These are phyloP conservation scores for Proisotoma minuta DNA, from an alignment of 2,888 invertebrate genomes.

Conservation along the genomic window DNA sequence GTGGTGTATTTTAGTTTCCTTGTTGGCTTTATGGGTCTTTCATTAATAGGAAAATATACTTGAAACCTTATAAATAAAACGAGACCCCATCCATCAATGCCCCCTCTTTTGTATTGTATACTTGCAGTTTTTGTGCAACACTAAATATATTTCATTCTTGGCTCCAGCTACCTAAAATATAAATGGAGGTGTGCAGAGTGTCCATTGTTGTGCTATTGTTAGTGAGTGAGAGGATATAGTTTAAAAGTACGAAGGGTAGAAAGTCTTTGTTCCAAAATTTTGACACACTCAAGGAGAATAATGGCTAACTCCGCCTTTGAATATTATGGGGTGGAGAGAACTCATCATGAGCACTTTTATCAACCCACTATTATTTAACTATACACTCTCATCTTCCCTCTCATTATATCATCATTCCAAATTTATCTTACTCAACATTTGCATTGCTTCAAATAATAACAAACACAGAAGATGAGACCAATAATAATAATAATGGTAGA, in stretches of 20 bases:
- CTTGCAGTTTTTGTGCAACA: no score
- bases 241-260: neutral
- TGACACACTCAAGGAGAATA: slow-evolving; percentile 48
- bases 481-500: no score
- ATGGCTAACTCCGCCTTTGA: slow-evolving; percentile 47
- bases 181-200: no score
- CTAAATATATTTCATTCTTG: no score
- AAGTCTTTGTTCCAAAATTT: slow-evolving; percentile 46
- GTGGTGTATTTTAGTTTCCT: neutral
- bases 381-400: slow-evolving; percentile 11
- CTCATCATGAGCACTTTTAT: slow-evolving; percentile 43
- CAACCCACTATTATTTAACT: slow-evolving; percentile 30
- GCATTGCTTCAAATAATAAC: neutral
- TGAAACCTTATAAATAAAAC: no score
- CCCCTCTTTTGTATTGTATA: no score
- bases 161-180: no score
- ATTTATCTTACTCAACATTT: neutral
- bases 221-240: neutral
- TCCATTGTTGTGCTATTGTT: slow-evolving; percentile 18
- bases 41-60: no score
- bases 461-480: no score
- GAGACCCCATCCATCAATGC: neutral
- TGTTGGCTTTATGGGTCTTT: neutral
- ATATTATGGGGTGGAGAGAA: slow-evolving; percentile 48
- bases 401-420: slow-evolving; percentile 12